Conservation (phyloP, 2,113 vertebrate species). For the Panthera leo region DNA sequence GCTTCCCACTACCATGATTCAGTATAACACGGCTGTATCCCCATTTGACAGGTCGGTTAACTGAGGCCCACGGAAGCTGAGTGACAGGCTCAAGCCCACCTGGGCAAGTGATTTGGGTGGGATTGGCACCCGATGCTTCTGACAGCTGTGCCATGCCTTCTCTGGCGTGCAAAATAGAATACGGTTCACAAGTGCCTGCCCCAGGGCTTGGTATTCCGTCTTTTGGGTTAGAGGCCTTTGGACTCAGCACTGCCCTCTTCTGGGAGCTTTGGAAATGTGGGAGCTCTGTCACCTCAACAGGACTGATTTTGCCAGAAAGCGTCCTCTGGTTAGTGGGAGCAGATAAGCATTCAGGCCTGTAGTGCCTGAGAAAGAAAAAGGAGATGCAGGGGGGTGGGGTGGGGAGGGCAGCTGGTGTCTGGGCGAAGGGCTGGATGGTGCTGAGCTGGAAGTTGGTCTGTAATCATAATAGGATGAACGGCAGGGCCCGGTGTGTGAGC, state of each 20-base stretch:
- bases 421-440: background rate
- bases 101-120: background rate
- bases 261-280: background rate
- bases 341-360: background rate
- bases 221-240: background rate
- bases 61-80: constrained; percentile 4
- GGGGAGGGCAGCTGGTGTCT: background rate
- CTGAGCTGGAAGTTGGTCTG: background rate
- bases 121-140: background rate
- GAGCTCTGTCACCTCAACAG: background rate
- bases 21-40: accelerated
- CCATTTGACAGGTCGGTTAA: background rate
- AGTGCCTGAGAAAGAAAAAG: background rate
- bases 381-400: background rate
- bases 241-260: background rate
- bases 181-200: accelerated
- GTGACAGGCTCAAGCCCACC: background rate
- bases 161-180: background rate
- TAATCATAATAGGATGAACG: accelerated
- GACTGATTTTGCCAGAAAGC: constrained; percentile 14
- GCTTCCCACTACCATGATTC: background rate
- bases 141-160: background rate
- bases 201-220: background rate
- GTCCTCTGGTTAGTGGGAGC: background rate
- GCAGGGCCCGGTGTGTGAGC: background rate